Evolutionary conservation across 2,888 invertebrate species (phyloP), one percentile per base, ranked within the genome.

Genomic region (Eretmocerus hayati): DNA sequence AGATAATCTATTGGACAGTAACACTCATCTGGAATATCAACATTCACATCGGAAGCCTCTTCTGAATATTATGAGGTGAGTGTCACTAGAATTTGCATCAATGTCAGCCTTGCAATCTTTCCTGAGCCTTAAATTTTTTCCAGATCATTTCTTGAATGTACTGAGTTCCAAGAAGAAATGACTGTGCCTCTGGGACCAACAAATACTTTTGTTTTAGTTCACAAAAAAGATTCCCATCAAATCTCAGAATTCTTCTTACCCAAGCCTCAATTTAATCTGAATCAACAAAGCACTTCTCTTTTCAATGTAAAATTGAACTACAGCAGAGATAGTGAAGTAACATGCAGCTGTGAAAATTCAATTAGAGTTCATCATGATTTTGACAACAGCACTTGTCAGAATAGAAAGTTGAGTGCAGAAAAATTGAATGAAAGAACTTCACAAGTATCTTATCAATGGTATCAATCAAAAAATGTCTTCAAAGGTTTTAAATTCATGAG

Each of bases 201-300:
- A 26, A 72, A 72, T 37, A 69, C 71, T 5, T 72, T 71, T 53
- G 57, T 72, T 3, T 54, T 72, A 32, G 46, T 72, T 18, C 61
- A 65, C 39, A 69, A 71, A 46, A 66, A 58, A 21, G 69, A 71
- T 48, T 51, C 51, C 9, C 63, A 59, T 45, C 44, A 55, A 3
- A 48, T 58, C 5, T 69, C 71, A 0, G 63, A 66, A 39, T 71
- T 63, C 40, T 71, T 71, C 38, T 31, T 71, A 31, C 70, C 64
- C 2, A 71, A 70, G 46, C 69, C 71, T 1, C 62, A 66, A 30
- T 71, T 67, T 38, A 23, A 41, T 11, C 48, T 60, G 0, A 56
- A 62, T 4, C 21, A 22, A 1, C 60, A 56, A 23, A 53, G 46
- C 4, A 42, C 61, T 2, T 56, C 46, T 5, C 58, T 56, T 52